Percentiles rank a stretch among this genome's conserved stretches.
These are phyloP conservation scores for Morpho achilles DNA, from an alignment of 2,888 invertebrate species.

Conservation along the genomic window DNA sequence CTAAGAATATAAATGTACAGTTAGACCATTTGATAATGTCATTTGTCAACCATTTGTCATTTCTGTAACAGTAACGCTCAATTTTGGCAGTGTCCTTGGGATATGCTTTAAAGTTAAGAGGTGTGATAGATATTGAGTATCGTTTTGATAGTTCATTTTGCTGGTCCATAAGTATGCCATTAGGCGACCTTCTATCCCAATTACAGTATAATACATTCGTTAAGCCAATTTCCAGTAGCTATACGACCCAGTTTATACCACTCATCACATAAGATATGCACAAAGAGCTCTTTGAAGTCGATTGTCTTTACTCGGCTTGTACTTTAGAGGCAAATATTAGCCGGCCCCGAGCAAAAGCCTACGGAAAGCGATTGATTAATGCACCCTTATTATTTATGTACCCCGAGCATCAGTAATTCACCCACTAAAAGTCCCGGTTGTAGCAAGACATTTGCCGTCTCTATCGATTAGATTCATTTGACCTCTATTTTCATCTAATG, in stretches of 20 bases:
- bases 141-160: no score
- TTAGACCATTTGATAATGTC: no score
- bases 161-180: no score
- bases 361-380: slow-evolving; percentile 8
- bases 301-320: slow-evolving; percentile 15
- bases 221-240: background rate
- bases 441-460: background rate
- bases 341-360: slow-evolving; percentile 9
- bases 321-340: slow-evolving; percentile 17
- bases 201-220: no score
- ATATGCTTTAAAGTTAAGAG: no score
- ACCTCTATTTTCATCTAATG: background rate
- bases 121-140: no score
- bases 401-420: background rate
- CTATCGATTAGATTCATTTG: background rate
- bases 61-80: no score
- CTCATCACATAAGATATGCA: slow-evolving; percentile 25
- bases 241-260: slow-evolving; percentile 7
- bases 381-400: slow-evolving; percentile 9
- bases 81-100: no score
- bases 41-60: no score
- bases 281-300: slow-evolving; percentile 21
- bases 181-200: no score
- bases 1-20: no score
- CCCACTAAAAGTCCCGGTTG: background rate